A percentile compares a stretch with the other conserved stretches of the same genome.
phyloP scores from a whole-genome alignment of 1,140 invertebrate species.

The Drosophila watanabei region DNA sequence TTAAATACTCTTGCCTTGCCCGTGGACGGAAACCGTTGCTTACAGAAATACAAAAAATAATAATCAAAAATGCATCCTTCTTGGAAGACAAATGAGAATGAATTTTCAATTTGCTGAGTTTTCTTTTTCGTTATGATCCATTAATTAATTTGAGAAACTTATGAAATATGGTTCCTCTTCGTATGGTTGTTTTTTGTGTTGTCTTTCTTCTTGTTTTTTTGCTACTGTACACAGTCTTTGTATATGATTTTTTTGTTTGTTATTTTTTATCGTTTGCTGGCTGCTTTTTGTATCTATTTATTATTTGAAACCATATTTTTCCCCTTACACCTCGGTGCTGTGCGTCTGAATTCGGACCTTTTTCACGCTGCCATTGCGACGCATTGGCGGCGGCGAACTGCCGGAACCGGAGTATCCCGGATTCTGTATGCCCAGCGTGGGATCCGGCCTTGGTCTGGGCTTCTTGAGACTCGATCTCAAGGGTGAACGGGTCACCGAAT shows the following conservation, averaged over 20 bases:
- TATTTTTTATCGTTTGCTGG: conserved; percentile 49
- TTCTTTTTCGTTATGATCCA: conserved; percentile 20
- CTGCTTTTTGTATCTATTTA: conserved; percentile 40
- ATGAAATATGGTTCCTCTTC: conserved; percentile 20
- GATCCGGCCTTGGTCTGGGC: conserved; percentile 87
- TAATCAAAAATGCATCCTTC: conserved; percentile 43
- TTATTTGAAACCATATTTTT: conserved; percentile 19
- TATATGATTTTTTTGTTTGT: conserved; percentile 46
- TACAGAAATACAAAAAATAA: conserved; percentile 56
- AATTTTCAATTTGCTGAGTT: conserved; percentile 51
- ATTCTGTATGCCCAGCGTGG: conserved; percentile 93
- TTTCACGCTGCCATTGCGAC: conserved; percentile 93
- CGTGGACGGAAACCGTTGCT: conserved; percentile 80
- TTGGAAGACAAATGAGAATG: conserved; percentile 80
- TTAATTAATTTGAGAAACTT: conserved; percentile 49
- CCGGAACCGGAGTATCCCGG: conserved; percentile 90
- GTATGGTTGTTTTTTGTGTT: background rate
- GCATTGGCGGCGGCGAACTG: conserved; percentile 91
- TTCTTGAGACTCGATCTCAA: conserved; percentile 93
- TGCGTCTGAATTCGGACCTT: conserved; percentile 95
- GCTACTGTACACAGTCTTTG: conserved; percentile 83
- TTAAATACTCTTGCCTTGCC: conserved; percentile 74
- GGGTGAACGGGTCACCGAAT: conserved; percentile 90
- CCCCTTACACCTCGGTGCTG: conserved; percentile 92
- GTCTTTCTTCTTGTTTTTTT: conserved; percentile 54